Conservation (phyloP, 2,888 invertebrate genomes). For the Seladonia tumulorum region DNA sequence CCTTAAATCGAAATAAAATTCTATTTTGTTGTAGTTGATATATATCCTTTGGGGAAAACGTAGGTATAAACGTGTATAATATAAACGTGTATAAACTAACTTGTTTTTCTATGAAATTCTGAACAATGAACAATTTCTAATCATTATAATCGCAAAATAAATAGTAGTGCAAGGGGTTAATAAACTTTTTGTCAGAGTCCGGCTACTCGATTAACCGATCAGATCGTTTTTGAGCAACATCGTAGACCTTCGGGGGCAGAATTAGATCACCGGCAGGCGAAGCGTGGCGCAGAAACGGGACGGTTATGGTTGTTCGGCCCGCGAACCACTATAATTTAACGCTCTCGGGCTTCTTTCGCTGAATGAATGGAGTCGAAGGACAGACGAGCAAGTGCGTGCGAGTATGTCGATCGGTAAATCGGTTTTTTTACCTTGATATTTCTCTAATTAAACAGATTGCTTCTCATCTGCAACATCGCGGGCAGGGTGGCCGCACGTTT, state of each 20-base stretch:
- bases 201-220: neutral
- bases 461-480: neutral
- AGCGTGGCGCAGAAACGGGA: neutral
- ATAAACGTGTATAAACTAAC: too few relatives aligned
- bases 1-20: too few relatives aligned
- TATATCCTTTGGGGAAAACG: too few relatives aligned
- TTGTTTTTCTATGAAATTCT: too few relatives aligned
- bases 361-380: neutral
- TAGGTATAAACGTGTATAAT: too few relatives aligned
- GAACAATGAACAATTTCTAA: too few relatives aligned
- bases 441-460: neutral
- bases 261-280: neutral
- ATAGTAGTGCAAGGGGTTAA: too few relatives aligned
- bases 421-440: neutral
- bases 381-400: neutral
- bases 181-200: neutral
- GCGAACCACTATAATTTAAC: neutral
- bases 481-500: neutral
- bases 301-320: neutral
- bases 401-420: neutral
- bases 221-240: neutral
- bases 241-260: neutral
- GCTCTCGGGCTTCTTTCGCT: neutral
- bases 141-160: too few relatives aligned
- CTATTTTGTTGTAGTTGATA: too few relatives aligned